A percentile compares a stretch with the other conserved stretches of the same genome.
Evolutionary conservation across 2,797 vertebrate species (phyloP).

Genomic region (Onychomys torridus): DNA sequence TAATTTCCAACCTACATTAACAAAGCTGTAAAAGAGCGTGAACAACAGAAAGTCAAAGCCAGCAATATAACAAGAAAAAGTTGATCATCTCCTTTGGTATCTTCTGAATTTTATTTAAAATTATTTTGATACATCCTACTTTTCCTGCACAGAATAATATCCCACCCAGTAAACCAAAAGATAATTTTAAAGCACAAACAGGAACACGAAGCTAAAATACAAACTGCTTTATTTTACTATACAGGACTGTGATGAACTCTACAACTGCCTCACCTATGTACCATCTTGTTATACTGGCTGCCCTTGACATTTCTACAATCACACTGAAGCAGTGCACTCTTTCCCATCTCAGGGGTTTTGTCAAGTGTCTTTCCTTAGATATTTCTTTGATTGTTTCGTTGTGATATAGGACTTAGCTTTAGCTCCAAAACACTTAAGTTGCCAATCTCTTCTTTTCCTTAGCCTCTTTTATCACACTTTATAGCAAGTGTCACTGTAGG

Average conservation of each 20-base stretch:
- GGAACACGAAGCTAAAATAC: not conserved
- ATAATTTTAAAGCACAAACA: constrained; percentile 25
- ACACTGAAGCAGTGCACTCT: not conserved
- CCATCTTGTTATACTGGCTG: not conserved
- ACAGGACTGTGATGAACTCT: not conserved
- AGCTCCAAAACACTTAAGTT: not conserved
- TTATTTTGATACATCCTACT: not conserved
- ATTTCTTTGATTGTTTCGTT: not conserved
- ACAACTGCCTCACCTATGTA: not conserved
- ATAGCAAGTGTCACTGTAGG: constrained; percentile 2
- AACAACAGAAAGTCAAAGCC: not conserved
- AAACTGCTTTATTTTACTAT: not conserved
- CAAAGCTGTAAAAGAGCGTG: not conserved
- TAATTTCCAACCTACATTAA: not conserved
- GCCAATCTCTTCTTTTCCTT: not conserved
- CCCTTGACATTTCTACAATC: not conserved
- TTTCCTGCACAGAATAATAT: not conserved
- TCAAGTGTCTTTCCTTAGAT: not conserved
- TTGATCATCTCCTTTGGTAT: not conserved
- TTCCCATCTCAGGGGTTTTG: not conserved
- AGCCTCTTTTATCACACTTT: not conserved
- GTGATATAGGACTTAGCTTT: not conserved
- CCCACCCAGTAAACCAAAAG: not conserved
- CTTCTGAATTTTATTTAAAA: not conserved
- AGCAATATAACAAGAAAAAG: not conserved